These are phyloP conservation scores for Anneissia japonica DNA, from an alignment of 35 echinoderm and acorn worm genomes.

Conservation along the genomic window DNA sequence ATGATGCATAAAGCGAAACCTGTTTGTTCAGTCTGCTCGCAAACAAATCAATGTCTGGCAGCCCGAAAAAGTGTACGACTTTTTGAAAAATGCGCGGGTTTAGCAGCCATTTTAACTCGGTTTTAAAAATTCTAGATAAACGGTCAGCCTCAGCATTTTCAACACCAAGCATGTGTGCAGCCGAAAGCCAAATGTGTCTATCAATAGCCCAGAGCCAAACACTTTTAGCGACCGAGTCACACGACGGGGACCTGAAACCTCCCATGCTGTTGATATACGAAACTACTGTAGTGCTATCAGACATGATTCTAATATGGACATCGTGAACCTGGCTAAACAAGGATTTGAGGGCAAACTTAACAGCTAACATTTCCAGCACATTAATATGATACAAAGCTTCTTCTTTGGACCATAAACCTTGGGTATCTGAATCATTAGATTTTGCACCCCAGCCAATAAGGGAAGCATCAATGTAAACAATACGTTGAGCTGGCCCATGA, in stretches of 20 bases:
- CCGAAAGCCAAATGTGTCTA: slow-evolving; percentile 39
- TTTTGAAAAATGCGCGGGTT: too few species aligned
- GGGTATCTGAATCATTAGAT: too few species aligned
- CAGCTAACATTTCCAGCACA: too few species aligned
- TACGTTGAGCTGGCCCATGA: too few species aligned
- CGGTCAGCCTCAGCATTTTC: too few species aligned
- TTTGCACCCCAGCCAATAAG: too few species aligned
- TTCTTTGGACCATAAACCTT: too few species aligned
- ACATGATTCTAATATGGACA: slow-evolving; percentile 28
- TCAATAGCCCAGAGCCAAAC: slow-evolving; percentile 45
- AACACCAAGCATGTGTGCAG: slow-evolving; percentile 12
- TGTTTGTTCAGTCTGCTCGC: neutral
- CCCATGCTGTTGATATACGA: slow-evolving; percentile 49
- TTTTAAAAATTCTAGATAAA: too few species aligned
- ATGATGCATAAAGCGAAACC: neutral
- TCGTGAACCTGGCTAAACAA: neutral
- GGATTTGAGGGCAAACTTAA: too few species aligned
- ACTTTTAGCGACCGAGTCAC: slow-evolving; percentile 21
- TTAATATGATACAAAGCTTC: too few species aligned
- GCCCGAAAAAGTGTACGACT: neutral
- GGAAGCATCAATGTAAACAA: neutral
- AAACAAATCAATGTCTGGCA: slow-evolving; percentile 16
- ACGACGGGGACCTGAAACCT: slow-evolving; percentile 22
- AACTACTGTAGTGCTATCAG: slow-evolving; percentile 40
- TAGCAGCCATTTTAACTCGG: too few species aligned